Percentiles rank a stretch among this genome's conserved stretches.
These are phyloP conservation scores for Dynastes grantii DNA, from an alignment of 2,888 invertebrate species.

Conservation along the genomic window DNA sequence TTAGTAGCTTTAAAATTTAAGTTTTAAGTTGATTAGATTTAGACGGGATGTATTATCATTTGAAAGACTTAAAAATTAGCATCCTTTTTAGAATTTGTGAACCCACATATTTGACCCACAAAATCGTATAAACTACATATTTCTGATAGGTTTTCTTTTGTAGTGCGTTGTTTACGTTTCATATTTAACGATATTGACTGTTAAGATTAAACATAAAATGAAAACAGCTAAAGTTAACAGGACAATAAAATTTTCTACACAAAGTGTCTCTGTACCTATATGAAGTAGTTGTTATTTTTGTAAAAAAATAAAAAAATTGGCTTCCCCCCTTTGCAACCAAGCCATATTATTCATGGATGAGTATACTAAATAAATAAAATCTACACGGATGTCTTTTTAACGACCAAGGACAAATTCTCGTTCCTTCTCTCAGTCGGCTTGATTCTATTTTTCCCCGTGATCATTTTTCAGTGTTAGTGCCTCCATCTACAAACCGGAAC, in stretches of 20 bases:
- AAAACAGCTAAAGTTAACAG: not conserved
- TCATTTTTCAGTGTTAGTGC: slow-evolving; percentile 1
- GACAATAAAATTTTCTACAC: not conserved
- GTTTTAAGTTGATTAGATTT: no score
- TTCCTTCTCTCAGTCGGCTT: not conserved
- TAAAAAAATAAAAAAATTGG: not conserved
- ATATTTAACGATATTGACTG: not conserved
- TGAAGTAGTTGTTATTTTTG: not conserved
- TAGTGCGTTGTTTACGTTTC: not conserved
- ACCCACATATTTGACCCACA: no score
- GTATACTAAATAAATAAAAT: no score
- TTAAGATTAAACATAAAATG: not conserved
- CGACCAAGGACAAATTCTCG: slow-evolving; percentile 24
- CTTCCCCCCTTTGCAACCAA: not conserved
- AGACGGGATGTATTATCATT: no score
- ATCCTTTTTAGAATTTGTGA: no score
- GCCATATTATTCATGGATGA: no score
- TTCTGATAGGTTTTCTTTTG: not conserved
- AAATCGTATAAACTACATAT: not conserved
- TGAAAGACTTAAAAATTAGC: no score
- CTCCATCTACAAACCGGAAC: slow-evolving; percentile 28
- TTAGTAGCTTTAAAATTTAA: no score
- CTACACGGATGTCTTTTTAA: slow-evolving; percentile 14
- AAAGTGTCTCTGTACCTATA: not conserved
- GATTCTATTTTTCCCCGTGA: slow-evolving; percentile 9